A percentile compares a stretch with the other conserved stretches of the same genome.
Conservation (phyloP, 1,140 invertebrate species). For the Polypedilum pembai region DNA sequence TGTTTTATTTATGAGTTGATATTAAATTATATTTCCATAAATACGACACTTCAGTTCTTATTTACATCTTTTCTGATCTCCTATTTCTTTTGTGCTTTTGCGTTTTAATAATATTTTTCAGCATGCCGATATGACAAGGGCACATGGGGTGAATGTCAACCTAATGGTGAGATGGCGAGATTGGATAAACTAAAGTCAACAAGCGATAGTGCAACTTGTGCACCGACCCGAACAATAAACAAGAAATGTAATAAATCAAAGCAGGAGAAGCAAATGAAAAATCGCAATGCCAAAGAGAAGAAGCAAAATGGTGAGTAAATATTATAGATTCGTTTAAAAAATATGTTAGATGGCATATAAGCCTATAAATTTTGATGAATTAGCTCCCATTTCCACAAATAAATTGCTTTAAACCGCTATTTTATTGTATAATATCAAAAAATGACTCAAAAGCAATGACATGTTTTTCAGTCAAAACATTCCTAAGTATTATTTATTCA, state of each 20-base stretch:
- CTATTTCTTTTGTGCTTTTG: neutral
- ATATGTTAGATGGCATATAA: too few relatives aligned
- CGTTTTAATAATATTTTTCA: slow-evolving; percentile 28
- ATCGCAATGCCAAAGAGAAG: slow-evolving; percentile 38
- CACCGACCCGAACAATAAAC: slow-evolving; percentile 58
- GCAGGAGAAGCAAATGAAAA: slow-evolving; percentile 43
- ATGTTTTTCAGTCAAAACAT: neutral
- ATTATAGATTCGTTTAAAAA: neutral
- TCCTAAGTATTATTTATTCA: neutral
- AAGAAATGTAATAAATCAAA: slow-evolving; percentile 61
- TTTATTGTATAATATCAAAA: too few relatives aligned
- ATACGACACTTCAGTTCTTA: too few relatives aligned
- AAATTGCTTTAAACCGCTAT: too few relatives aligned
- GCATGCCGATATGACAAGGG: slow-evolving; percentile 74
- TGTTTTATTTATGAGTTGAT: neutral
- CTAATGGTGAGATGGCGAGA: slow-evolving; percentile 53
- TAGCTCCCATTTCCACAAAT: too few relatives aligned
- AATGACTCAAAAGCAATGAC: too few relatives aligned
- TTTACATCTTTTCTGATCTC: too few relatives aligned
- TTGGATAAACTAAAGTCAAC: slow-evolving; percentile 62
- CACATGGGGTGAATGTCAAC: slow-evolving; percentile 72
- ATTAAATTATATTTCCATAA: neutral
- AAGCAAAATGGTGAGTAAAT: slow-evolving; percentile 40
- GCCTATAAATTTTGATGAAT: too few relatives aligned
- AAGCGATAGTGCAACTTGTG: slow-evolving; percentile 58